Evolutionary conservation across 2,113 vertebrate species (phyloP).

Genomic region (Trochalopteron elliotii): DNA sequence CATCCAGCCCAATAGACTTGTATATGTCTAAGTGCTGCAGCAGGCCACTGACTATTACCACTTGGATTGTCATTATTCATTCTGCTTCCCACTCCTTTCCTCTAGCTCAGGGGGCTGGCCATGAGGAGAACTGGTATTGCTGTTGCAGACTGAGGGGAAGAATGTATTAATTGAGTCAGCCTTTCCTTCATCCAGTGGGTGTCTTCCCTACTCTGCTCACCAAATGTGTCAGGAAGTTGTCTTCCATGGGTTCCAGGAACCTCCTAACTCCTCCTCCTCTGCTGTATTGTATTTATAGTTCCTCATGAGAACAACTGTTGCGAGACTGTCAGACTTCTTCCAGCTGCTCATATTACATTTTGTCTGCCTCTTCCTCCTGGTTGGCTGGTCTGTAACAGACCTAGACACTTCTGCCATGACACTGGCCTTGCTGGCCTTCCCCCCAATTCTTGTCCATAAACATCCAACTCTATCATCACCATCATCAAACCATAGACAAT

Average conservation of each 20-base stretch:
- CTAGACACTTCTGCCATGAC: accelerated
- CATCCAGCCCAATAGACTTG: background rate
- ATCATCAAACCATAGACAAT: background rate
- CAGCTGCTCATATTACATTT: background rate
- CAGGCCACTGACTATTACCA: background rate
- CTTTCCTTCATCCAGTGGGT: background rate
- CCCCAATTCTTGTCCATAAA: background rate
- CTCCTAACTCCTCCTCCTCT: background rate
- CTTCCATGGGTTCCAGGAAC: background rate
- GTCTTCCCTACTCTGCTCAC: background rate
- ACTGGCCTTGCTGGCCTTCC: background rate
- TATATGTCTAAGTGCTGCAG: background rate
- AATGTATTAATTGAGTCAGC: background rate
- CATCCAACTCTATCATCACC: no score
- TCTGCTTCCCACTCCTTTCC: background rate
- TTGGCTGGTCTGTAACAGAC: background rate
- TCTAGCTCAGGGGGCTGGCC: background rate
- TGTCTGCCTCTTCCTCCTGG: background rate
- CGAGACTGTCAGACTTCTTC: background rate
- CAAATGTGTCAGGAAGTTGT: background rate
- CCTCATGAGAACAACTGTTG: accelerated
- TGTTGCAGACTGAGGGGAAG: background rate
- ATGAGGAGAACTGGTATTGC: background rate
- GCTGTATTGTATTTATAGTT: background rate
- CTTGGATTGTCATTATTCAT: background rate